These are phyloP conservation scores for Mormyrus lacerda DNA, from an alignment of 2,113 vertebrate species.

Conservation along the genomic window DNA sequence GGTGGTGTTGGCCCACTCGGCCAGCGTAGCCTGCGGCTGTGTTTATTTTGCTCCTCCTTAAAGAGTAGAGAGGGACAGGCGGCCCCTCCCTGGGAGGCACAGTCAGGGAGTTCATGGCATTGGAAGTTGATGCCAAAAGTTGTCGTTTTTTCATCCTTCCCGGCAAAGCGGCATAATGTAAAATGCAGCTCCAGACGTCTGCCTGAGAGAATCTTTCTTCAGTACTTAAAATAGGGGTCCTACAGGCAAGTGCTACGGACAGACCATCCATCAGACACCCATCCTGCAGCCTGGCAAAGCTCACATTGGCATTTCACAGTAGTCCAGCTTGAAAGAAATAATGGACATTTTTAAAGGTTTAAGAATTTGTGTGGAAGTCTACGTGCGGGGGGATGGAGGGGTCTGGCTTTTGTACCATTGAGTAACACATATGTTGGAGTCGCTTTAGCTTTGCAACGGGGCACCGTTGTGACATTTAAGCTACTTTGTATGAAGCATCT, in stretches of 20 bases:
- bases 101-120: background rate
- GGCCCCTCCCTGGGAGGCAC: slow-evolving; percentile 38
- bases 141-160: slow-evolving; percentile 34
- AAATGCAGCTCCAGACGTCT: slow-evolving; percentile 42
- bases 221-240: background rate
- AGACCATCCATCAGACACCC: background rate
- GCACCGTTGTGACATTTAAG: background rate
- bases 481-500: background rate
- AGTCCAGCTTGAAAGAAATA: background rate
- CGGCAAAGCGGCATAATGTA: slow-evolving; percentile 48
- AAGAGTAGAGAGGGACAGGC: slow-evolving; percentile 50
- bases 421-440: background rate
- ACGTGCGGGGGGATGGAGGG: background rate
- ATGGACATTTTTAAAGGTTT: background rate
- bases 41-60: slow-evolving; percentile 52
- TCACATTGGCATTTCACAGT: background rate
- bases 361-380: background rate
- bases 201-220: background rate
- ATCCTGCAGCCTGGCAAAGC: background rate
- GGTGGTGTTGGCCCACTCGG: slow-evolving; percentile 43
- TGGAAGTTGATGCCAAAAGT: slow-evolving; percentile 10
- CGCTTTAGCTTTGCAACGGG: background rate
- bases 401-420: background rate
- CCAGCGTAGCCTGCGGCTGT: slow-evolving; percentile 45
- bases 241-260: background rate